These are phyloP conservation scores for Tridacna crocea DNA, from an alignment of 2,888 invertebrate species.

Conservation along the genomic window DNA sequence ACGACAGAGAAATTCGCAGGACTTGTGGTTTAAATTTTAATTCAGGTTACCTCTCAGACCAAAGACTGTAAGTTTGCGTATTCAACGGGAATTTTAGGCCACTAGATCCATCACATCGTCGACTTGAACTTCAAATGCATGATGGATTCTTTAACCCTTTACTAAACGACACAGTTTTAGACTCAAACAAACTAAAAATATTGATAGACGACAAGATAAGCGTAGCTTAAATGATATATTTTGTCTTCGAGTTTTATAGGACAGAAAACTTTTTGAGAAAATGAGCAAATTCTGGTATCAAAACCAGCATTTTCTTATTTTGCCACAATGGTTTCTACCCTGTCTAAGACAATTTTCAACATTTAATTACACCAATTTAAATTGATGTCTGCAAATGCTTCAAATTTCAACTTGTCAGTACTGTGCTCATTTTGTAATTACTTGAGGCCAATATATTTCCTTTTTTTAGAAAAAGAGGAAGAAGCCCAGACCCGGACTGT, in stretches of 20 bases:
- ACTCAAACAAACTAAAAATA: no score
- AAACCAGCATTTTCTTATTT: slow-evolving; percentile 1
- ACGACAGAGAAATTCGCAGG: no score
- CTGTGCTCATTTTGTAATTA: background rate
- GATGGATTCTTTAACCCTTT: no score
- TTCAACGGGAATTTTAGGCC: no score
- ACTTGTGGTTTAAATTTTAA: no score
- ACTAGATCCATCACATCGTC: no score
- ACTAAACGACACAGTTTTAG: no score
- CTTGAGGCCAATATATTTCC: background rate
- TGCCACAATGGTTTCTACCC: background rate
- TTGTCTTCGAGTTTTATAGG: background rate
- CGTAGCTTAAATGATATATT: no score
- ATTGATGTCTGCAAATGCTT: background rate
- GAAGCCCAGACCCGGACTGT: slow-evolving; percentile 83
- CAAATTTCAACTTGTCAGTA: background rate
- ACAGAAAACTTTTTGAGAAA: background rate
- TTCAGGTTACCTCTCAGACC: no score
- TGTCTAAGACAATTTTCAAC: background rate
- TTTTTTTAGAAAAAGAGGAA: slow-evolving; percentile 51
- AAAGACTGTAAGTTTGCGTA: no score
- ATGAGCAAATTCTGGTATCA: background rate
- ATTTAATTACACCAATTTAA: background rate
- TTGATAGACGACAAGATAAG: no score
- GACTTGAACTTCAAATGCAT: no score